phyloP scores from a whole-genome alignment of 1,140 invertebrate genomes.

The Drosophila ficusphila region DNA sequence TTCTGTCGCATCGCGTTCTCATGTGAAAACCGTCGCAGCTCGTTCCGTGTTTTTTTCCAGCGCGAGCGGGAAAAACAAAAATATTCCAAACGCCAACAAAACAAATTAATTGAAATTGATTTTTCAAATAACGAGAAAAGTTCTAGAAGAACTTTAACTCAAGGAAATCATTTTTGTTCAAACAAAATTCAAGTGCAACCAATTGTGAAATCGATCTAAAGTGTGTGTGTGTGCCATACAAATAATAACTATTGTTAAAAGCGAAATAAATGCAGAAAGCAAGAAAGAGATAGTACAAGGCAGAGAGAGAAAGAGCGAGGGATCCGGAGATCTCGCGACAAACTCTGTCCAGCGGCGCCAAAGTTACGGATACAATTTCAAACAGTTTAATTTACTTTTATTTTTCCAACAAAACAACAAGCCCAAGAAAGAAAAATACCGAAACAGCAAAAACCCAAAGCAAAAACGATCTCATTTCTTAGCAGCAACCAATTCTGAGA shows the following conservation, averaged over 20 bases:
- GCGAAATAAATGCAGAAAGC: conserved; percentile 2
- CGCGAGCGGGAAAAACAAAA: conserved; percentile 40
- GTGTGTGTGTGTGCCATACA: conserved; percentile 14
- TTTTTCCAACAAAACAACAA: conserved; percentile 38
- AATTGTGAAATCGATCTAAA: conserved; percentile 50
- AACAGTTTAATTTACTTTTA: conserved; percentile 58
- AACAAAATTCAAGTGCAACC: conserved; percentile 39
- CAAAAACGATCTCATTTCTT: conserved; percentile 30
- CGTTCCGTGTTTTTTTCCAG: conserved; percentile 30
- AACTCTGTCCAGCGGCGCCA: conserved; percentile 41
- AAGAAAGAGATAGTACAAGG: conserved; percentile 19
- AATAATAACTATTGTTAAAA: conserved; percentile 11
- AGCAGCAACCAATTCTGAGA: conserved; percentile 43
- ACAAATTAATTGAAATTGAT: conserved; percentile 25
- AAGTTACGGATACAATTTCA: conserved; percentile 71
- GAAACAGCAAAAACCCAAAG: conserved; percentile 22
- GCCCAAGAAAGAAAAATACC: conserved; percentile 21
- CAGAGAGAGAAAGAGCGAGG: conserved; percentile 1
- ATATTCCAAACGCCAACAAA: conserved; percentile 3
- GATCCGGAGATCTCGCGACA: conserved; percentile 24
- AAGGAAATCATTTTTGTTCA: conserved; percentile 5
- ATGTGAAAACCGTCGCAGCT: conserved; percentile 67
- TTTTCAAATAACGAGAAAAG: neutral
- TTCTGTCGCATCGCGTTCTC: conserved; percentile 80
- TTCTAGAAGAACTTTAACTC: conserved; percentile 29